Evolutionary conservation across 2,888 invertebrate genomes (phyloP).

Genomic region (Acronicta psi): DNA sequence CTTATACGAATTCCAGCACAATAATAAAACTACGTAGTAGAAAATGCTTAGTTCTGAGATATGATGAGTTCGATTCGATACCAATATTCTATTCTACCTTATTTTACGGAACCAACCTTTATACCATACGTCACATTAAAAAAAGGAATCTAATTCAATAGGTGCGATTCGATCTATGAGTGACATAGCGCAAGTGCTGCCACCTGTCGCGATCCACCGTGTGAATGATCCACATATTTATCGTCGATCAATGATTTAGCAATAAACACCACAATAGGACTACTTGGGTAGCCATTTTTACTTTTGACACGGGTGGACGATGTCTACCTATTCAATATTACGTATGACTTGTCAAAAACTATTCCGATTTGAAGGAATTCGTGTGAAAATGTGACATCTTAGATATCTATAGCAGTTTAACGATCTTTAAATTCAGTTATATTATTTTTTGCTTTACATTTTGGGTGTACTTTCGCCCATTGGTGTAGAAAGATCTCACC

Average conservation of each 20-base stretch:
- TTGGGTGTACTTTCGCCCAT: too few species aligned
- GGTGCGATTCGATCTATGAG: constrained; percentile 71
- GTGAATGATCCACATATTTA: constrained; percentile 78
- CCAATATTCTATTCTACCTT: not conserved
- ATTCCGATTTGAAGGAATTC: constrained; percentile 29
- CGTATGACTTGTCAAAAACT: constrained; percentile 60
- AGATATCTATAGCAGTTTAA: constrained; percentile 4
- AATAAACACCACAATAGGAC: constrained; percentile 77
- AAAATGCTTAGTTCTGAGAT: too few species aligned
- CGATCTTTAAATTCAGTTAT: constrained; percentile 4
- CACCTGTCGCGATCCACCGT: constrained; percentile 78
- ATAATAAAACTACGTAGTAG: too few species aligned
- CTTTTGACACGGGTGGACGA: constrained; percentile 67
- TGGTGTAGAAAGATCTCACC: too few species aligned
- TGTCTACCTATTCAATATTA: constrained; percentile 38
- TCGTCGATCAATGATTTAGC: constrained; percentile 84
- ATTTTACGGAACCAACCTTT: constrained; percentile 41
- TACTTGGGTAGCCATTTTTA: constrained; percentile 72
- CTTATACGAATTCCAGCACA: too few species aligned
- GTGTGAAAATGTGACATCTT: constrained; percentile 35
- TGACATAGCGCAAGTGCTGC: constrained; percentile 74
- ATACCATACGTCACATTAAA: constrained; percentile 31
- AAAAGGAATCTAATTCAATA: constrained; percentile 65
- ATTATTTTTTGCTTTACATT: not conserved
- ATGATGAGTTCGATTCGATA: too few species aligned